These are phyloP conservation scores for Hypercompe scribonia DNA, from an alignment of 2,888 invertebrate genomes.

Conservation along the genomic window DNA sequence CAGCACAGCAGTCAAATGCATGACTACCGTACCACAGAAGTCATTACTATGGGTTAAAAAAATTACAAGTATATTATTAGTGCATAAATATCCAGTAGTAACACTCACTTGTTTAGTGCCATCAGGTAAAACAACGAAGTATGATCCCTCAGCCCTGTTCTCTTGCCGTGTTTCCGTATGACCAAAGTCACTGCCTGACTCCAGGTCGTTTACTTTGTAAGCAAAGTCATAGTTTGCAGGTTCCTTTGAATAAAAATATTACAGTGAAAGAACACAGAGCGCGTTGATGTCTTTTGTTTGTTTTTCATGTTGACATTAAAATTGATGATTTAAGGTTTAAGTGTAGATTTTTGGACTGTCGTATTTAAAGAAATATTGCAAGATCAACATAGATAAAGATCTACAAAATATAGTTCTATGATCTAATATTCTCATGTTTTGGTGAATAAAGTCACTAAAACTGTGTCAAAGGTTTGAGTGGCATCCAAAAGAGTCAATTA, in stretches of 20 bases:
- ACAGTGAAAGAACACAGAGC: constrained; percentile 3
- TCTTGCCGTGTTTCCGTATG: constrained; percentile 88
- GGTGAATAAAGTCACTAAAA: too few species aligned
- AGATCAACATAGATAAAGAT: too few species aligned
- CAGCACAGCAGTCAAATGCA: not conserved
- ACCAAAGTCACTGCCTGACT: constrained; percentile 88
- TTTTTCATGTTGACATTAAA: not conserved
- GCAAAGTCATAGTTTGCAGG: constrained; percentile 90
- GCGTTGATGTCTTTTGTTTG: constrained; percentile 20
- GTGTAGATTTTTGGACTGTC: not conserved
- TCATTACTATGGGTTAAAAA: too few species aligned
- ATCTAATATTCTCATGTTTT: not conserved
- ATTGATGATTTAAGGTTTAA: not conserved
- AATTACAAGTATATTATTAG: too few species aligned
- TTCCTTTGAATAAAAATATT: constrained; percentile 71
- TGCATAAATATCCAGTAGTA: not conserved
- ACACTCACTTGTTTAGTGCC: constrained; percentile 87
- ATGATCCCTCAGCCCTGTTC: constrained; percentile 87
- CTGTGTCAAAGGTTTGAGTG: too few species aligned
- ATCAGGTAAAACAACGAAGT: constrained; percentile 89
- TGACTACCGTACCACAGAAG: too few species aligned
- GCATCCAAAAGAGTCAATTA: not conserved
- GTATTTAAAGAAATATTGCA: not conserved
- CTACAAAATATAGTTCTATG: not conserved
- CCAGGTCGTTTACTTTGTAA: constrained; percentile 88